These are phyloP conservation scores for Echinops telfairi DNA, from an alignment of 2,113 vertebrate genomes.

Conservation along the genomic window DNA sequence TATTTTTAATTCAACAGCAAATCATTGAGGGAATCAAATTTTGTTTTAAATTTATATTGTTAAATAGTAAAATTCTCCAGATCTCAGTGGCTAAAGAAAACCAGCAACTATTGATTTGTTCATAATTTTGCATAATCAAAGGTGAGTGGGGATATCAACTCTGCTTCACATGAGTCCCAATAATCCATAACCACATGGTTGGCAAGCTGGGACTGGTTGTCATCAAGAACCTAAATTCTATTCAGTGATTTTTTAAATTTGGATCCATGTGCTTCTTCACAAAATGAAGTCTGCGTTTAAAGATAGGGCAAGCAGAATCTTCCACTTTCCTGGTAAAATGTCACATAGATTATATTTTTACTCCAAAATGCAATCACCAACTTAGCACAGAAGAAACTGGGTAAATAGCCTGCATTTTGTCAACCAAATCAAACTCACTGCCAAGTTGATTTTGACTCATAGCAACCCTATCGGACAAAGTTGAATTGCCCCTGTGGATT, in stretches of 20 bases:
- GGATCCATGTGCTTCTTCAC: background rate
- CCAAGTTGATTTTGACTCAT: too few relatives aligned
- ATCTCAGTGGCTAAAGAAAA: background rate
- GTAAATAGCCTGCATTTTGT: background rate
- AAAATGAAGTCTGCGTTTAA: background rate
- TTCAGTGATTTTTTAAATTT: background rate
- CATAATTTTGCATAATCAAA: background rate
- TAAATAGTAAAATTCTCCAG: background rate
- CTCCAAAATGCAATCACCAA: background rate
- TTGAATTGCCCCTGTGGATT: too few relatives aligned
- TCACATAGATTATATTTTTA: background rate
- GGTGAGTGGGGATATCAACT: background rate
- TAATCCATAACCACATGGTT: background rate
- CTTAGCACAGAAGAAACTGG: background rate
- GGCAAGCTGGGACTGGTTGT: background rate
- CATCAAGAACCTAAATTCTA: background rate
- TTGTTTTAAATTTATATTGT: background rate
- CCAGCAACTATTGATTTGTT: background rate
- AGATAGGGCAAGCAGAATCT: background rate
- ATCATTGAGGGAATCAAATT: background rate
- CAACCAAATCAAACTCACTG: too few relatives aligned
- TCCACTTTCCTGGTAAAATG: background rate
- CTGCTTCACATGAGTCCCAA: background rate
- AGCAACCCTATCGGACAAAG: too few relatives aligned
- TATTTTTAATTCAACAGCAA: background rate